phyloP scores from a whole-genome alignment of 2,113 vertebrate genomes.

The Sorex fumeus region DNA sequence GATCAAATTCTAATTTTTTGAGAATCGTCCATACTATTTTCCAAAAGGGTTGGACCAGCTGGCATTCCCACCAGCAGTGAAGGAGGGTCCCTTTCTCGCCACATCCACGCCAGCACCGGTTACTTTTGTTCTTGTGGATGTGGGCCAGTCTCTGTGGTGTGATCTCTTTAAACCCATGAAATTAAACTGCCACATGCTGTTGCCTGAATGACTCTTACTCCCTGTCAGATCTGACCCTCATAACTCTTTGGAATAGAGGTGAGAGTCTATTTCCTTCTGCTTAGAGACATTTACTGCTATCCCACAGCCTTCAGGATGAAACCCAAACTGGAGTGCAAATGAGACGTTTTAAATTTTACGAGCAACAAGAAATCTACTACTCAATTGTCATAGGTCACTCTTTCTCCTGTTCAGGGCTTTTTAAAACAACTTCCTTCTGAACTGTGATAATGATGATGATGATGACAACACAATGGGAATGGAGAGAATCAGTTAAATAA shows the following conservation, averaged over 20 bases:
- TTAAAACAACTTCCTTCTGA: conserved; percentile 14
- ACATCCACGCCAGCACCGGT: too few species aligned
- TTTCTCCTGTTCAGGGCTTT: conserved; percentile 15
- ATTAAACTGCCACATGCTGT: neutral
- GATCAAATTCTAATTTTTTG: too few species aligned
- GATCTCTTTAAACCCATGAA: neutral
- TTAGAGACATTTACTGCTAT: neutral
- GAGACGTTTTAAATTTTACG: neutral
- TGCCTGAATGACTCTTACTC: neutral
- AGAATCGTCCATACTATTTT: too few species aligned
- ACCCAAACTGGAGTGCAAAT: neutral
- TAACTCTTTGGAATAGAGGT: neutral
- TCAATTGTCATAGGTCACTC: neutral
- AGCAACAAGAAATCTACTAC: neutral
- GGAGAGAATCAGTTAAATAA: neutral
- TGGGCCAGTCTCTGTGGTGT: too few species aligned
- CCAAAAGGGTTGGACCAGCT: too few species aligned
- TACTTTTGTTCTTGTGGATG: too few species aligned
- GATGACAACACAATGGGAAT: neutral
- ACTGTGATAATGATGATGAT: neutral
- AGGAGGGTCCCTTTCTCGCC: too few species aligned
- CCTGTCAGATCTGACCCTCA: neutral
- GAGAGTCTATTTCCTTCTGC: neutral
- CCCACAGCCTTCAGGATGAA: neutral
- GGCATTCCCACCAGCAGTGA: too few species aligned